A percentile compares a stretch with the other conserved stretches of the same genome.
Evolutionary conservation across 2,888 invertebrate genomes (phyloP).

Genomic region (Aricia artaxerxes): DNA sequence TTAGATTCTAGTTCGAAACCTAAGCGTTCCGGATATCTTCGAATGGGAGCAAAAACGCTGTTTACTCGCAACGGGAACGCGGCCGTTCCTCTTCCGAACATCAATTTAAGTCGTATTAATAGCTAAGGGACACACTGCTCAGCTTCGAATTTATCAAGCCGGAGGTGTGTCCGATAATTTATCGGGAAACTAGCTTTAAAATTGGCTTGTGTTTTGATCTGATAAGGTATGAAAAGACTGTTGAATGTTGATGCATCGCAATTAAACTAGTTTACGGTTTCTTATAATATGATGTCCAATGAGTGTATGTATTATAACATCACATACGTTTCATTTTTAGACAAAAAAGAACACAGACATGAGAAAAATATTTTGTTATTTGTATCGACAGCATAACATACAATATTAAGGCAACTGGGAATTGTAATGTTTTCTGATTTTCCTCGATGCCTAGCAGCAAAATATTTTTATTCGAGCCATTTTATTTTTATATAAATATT

Average conservation of each 20-base stretch:
- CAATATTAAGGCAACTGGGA: background rate
- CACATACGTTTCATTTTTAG: background rate
- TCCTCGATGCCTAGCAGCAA: background rate
- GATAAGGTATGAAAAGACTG: background rate
- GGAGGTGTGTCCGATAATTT: background rate
- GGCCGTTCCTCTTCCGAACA: background rate
- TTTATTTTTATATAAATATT: background rate
- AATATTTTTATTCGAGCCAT: background rate
- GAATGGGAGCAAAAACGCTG: slow-evolving; percentile 9
- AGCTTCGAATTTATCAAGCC: background rate
- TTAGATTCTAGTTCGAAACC: background rate
- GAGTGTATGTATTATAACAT: too few relatives aligned
- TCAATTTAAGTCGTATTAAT: slow-evolving; percentile 18
- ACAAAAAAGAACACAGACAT: background rate
- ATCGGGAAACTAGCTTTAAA: background rate
- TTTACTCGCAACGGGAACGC: background rate
- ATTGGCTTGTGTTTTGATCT: background rate
- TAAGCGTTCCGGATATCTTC: slow-evolving; percentile 16
- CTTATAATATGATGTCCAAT: too few relatives aligned
- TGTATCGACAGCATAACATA: background rate
- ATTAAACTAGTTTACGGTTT: too few relatives aligned
- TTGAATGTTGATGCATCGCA: too few relatives aligned
- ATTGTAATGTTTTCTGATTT: slow-evolving; percentile 6
- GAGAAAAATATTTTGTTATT: background rate
- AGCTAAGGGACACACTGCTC: background rate